Conservation (phyloP, 1,140 invertebrate species). For the Atta cephalotes region DNA sequence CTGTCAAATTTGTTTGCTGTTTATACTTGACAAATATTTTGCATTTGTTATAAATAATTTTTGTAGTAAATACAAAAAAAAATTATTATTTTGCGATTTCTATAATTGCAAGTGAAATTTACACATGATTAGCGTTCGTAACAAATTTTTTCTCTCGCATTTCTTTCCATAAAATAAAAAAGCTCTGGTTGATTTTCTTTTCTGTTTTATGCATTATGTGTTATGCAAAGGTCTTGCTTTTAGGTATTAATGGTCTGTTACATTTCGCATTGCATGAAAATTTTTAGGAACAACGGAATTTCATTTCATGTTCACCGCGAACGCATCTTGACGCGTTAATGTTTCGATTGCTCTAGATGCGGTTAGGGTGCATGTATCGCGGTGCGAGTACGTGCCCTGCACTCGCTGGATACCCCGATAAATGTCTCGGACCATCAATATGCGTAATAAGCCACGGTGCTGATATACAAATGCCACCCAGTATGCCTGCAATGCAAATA, state of each 20-base stretch:
- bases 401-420: conserved; percentile 62
- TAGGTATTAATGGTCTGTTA: not conserved
- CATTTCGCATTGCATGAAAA: conserved; percentile 39
- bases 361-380: not conserved
- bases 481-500: conserved; percentile 78
- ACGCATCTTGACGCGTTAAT: conserved; percentile 79
- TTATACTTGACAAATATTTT: no score
- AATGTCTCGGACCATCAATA: conserved; percentile 59
- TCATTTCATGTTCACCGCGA: conserved; percentile 56
- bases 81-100: no score
- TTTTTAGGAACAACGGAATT: conserved; percentile 71
- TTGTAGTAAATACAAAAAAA: no score
- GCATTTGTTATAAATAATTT: no score
- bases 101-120: no score
- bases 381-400: conserved; percentile 51
- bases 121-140: no score
- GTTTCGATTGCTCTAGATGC: conserved; percentile 79
- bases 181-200: no score
- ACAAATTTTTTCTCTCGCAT: no score
- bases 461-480: conserved; percentile 79
- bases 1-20: no score
- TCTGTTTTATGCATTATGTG: no score
- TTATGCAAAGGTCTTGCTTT: no score
- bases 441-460: conserved; percentile 73
- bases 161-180: no score